Conservation (phyloP, 1,140 invertebrate genomes). For the Brachionus sp. region DNA sequence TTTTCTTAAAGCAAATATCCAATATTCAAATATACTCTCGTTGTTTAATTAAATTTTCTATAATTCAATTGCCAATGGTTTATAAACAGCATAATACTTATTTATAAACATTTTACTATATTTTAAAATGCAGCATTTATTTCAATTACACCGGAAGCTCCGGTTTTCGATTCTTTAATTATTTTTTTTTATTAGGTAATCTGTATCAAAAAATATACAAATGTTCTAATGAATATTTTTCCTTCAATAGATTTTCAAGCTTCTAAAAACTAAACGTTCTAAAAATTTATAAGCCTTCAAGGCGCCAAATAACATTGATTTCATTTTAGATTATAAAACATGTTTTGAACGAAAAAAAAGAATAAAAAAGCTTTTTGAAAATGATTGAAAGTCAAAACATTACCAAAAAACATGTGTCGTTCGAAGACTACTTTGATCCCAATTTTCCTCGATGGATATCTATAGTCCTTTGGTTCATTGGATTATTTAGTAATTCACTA, state of each 20-base stretch:
- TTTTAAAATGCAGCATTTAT: not conserved
- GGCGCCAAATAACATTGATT: not conserved
- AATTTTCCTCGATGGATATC: conserved; percentile 25
- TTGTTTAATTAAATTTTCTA: not conserved
- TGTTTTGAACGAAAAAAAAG: not conserved
- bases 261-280: not conserved
- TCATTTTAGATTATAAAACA: not conserved
- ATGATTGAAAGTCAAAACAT: not conserved
- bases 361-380: not conserved
- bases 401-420: not conserved
- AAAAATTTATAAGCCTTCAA: not conserved
- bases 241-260: not conserved
- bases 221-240: not conserved
- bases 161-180: not conserved
- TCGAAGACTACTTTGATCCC: conserved; percentile 42
- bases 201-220: not conserved
- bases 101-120: not conserved
- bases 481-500: conserved; percentile 19
- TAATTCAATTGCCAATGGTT: not conserved
- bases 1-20: not conserved
- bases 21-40: not conserved
- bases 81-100: not conserved
- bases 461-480: not conserved
- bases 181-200: not conserved
- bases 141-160: not conserved